Evolutionary conservation across 1,140 invertebrate genomes (phyloP).

Genomic region (Chlorops oryzae): DNA sequence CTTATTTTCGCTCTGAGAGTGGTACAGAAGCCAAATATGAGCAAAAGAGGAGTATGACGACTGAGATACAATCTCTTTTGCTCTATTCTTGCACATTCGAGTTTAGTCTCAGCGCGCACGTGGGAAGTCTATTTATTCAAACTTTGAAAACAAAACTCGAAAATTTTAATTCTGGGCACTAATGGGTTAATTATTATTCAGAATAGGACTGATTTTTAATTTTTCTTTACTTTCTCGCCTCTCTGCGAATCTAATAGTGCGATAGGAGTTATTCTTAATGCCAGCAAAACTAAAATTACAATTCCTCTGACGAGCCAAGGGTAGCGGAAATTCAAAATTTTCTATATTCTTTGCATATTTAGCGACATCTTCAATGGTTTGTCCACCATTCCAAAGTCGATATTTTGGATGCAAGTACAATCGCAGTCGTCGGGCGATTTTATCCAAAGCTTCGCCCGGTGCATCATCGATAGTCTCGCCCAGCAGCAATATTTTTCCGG

Average conservation of each 20-base stretch:
- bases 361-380: constrained; percentile 78
- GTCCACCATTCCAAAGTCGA: constrained; percentile 67
- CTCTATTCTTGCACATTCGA: background rate
- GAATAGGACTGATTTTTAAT: too few relatives aligned
- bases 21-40: too few relatives aligned
- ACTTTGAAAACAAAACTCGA: too few relatives aligned
- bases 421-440: constrained; percentile 80
- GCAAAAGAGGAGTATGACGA: background rate
- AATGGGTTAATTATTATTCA: too few relatives aligned
- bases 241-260: constrained; percentile 57
- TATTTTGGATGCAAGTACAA: constrained; percentile 73
- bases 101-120: too few relatives aligned
- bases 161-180: too few relatives aligned
- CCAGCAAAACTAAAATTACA: constrained; percentile 86
- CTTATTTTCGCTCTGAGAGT: too few relatives aligned
- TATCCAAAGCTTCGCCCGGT: constrained; percentile 88
- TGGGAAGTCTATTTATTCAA: too few relatives aligned
- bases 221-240: constrained; percentile 39
- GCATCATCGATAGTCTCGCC: constrained; percentile 77
- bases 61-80: background rate
- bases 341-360: constrained; percentile 56
- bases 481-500: constrained; percentile 72
- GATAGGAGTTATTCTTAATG: constrained; percentile 55
- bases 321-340: constrained; percentile 61
- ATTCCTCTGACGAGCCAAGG: constrained; percentile 56